phyloP scores from a whole-genome alignment of 2,797 vertebrate species.

The Pogoniulus pusillus region DNA sequence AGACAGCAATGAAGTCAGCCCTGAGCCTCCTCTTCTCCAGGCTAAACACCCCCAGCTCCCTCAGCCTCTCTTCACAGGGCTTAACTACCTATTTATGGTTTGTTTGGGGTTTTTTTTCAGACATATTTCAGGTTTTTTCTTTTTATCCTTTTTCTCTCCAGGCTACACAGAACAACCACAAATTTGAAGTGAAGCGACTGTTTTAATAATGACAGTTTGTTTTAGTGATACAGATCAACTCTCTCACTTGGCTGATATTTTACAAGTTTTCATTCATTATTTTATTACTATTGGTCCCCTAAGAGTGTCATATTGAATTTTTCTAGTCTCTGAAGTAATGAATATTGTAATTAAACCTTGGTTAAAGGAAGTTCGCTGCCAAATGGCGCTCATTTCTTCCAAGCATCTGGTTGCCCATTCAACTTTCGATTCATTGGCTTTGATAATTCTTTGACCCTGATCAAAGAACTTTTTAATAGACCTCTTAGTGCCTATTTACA shows the following conservation, averaged over 20 bases:
- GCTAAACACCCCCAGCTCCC: too few species aligned
- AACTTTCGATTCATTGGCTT: slow-evolving; percentile 38
- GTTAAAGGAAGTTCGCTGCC: slow-evolving; percentile 49
- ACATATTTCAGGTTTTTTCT: neutral
- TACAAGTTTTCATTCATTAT: slow-evolving; percentile 46
- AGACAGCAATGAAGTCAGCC: too few species aligned
- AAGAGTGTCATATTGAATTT: slow-evolving; percentile 39
- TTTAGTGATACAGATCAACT: neutral
- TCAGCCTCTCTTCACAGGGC: too few species aligned
- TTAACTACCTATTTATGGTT: neutral
- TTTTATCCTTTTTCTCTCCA: neutral
- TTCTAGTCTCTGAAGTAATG: slow-evolving; percentile 59
- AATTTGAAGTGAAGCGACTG: neutral
- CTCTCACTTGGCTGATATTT: slow-evolving; percentile 32
- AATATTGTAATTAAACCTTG: slow-evolving; percentile 61
- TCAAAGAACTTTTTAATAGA: slow-evolving; percentile 30
- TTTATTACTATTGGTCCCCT: slow-evolving; percentile 55
- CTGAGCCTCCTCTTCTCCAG: too few species aligned
- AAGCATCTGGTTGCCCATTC: slow-evolving; percentile 14
- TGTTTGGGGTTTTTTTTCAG: neutral
- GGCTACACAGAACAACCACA: neutral
- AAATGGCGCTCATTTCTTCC: slow-evolving; percentile 29
- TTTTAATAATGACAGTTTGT: slow-evolving; percentile 29
- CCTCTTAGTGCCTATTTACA: slow-evolving; percentile 6
- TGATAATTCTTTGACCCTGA: slow-evolving; percentile 51